phyloP scores from a whole-genome alignment of 2,888 invertebrate genomes.

The Apamea epomidion region DNA sequence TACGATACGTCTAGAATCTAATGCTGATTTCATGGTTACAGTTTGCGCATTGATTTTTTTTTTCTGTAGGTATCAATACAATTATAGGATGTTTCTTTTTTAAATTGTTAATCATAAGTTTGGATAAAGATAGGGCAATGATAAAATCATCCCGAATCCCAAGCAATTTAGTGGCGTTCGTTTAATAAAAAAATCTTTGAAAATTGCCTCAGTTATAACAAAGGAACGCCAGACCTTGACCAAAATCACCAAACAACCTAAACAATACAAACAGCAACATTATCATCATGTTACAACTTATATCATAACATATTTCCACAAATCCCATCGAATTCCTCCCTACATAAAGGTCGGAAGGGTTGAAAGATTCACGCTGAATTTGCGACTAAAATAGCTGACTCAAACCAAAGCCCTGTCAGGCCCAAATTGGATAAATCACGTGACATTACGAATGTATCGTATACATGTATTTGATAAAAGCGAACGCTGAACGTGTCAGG shows the following conservation, averaged over 20 bases:
- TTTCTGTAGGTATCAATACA: too few species aligned
- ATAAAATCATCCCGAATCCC: neutral
- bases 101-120: too few species aligned
- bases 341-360: slow-evolving; percentile 63
- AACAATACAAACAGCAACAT: slow-evolving; percentile 37
- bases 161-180: too few species aligned
- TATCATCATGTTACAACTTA: slow-evolving; percentile 45
- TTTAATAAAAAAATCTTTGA: neutral
- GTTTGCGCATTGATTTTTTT: too few species aligned
- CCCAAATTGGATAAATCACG: slow-evolving; percentile 83
- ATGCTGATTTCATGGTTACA: neutral
- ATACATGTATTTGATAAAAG: slow-evolving; percentile 86
- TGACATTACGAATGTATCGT: slow-evolving; percentile 82
- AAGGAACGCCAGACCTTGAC: neutral
- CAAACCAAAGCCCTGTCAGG: slow-evolving; percentile 80
- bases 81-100: too few species aligned
- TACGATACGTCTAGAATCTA: too few species aligned
- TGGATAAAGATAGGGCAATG: neutral
- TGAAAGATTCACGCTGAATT: slow-evolving; percentile 68
- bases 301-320: slow-evolving; percentile 61
- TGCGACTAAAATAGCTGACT: slow-evolving; percentile 75
- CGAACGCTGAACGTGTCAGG: slow-evolving; percentile 82
- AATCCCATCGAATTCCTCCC: slow-evolving; percentile 55
- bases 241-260: slow-evolving; percentile 31
- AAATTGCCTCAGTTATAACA: neutral